A percentile compares a stretch with the other conserved stretches of the same genome.
phyloP scores from a whole-genome alignment of 2,888 invertebrate genomes.

The Colletes collaris region DNA sequence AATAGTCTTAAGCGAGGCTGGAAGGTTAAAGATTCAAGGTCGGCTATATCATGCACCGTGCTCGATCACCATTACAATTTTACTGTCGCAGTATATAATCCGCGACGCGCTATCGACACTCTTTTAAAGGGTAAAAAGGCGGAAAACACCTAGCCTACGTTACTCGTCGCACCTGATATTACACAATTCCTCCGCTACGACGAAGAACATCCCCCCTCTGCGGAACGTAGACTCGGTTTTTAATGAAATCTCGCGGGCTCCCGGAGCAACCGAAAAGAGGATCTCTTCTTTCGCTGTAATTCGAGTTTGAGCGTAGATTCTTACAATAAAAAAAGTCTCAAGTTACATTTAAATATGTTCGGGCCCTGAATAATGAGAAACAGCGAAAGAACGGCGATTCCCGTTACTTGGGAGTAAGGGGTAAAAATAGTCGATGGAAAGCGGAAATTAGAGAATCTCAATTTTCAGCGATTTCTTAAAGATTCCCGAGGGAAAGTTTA shows the following conservation, averaged over 20 bases:
- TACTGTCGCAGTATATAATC: conserved; percentile 43
- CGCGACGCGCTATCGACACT: conserved; percentile 22
- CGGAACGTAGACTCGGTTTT: too few relatives aligned
- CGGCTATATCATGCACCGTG: conserved; percentile 37
- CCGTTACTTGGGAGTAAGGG: too few relatives aligned
- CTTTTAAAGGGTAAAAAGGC: conserved; percentile 53
- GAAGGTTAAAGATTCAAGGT: conserved; percentile 63
- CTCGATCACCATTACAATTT: conserved; percentile 47
- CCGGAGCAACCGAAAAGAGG: too few relatives aligned
- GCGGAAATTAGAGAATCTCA: neutral
- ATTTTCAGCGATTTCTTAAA: neutral
- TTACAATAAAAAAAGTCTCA: too few relatives aligned
- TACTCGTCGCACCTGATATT: conserved; percentile 5
- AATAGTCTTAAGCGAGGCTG: conserved; percentile 44
- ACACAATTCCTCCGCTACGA: conserved; percentile 1
- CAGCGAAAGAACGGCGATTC: too few relatives aligned
- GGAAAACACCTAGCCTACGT: conserved; percentile 43
- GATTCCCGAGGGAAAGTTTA: neutral
- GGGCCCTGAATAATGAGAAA: too few relatives aligned
- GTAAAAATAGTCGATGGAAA: too few relatives aligned
- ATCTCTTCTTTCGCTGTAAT: too few relatives aligned
- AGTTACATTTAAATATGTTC: too few relatives aligned
- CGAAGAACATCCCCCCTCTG: too few relatives aligned
- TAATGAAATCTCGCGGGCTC: too few relatives aligned
- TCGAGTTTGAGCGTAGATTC: too few relatives aligned